These are phyloP conservation scores for Rhinogobius similis DNA, from an alignment of 2,113 vertebrate species.

Conservation along the genomic window DNA sequence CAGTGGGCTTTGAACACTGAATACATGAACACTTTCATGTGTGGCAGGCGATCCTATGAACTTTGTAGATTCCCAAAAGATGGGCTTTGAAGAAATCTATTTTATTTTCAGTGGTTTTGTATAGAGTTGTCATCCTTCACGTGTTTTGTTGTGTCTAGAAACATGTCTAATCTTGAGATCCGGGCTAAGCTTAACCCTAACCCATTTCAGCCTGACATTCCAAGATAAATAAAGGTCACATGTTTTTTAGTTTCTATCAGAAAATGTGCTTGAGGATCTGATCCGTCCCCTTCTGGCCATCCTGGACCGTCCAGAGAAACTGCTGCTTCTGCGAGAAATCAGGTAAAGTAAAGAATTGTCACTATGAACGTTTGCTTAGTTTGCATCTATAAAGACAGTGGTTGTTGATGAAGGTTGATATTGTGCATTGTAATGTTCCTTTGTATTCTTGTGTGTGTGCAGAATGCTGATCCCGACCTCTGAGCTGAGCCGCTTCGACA, in stretches of 20 bases:
- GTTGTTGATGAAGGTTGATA: neutral
- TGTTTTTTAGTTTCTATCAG: constrained; percentile 81
- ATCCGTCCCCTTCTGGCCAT: constrained; percentile 91
- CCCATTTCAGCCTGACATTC: too few species aligned
- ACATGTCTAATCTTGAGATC: too few species aligned
- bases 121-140: too few species aligned
- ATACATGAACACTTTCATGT: neutral
- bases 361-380: too few species aligned
- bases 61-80: neutral
- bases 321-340: constrained; percentile 90
- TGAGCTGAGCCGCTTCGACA: constrained; percentile 88
- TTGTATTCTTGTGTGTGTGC: constrained; percentile 21
- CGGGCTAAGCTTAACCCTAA: too few species aligned
- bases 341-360: constrained; percentile 76
- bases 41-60: neutral
- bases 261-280: constrained; percentile 87
- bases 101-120: too few species aligned
- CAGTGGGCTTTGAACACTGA: neutral
- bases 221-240: neutral
- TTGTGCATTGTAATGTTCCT: neutral
- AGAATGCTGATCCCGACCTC: constrained; percentile 87
- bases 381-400: neutral
- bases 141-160: too few species aligned
- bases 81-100: neutral
- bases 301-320: constrained; percentile 90